A percentile compares a stretch with the other conserved stretches of the same genome.
Evolutionary conservation across 1,140 invertebrate species (phyloP).

Genomic region (Drosophila gunungcola): DNA sequence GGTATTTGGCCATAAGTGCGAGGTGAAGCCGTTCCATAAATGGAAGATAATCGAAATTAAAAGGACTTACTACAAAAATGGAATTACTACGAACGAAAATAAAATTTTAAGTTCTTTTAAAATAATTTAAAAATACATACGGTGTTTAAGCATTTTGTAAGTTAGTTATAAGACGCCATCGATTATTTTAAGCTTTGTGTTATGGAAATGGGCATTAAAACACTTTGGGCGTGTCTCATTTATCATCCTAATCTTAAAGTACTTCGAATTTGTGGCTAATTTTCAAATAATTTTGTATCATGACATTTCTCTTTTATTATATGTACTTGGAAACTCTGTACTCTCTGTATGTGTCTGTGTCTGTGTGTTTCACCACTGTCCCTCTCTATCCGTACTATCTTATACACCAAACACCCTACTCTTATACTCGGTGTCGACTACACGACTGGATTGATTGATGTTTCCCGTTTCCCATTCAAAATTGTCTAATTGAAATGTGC

Average conservation of each 20-base stretch:
- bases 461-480: conserved; percentile 36
- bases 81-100: no score
- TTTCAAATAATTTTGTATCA: conserved; percentile 30
- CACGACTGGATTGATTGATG: conserved; percentile 53
- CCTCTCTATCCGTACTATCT: conserved; percentile 24
- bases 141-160: background rate
- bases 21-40: background rate
- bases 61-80: background rate
- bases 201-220: conserved; percentile 27
- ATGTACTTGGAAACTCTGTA: conserved; percentile 41
- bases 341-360: conserved; percentile 44
- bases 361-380: conserved; percentile 40
- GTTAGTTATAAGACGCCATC: conserved; percentile 5
- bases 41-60: background rate
- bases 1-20: conserved; percentile 21
- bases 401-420: conserved; percentile 39
- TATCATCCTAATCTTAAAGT: conserved; percentile 13
- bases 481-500: conserved; percentile 61
- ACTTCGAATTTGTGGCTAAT: conserved; percentile 21
- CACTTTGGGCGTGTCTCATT: conserved; percentile 40
- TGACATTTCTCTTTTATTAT: conserved; percentile 47
- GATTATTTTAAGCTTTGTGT: conserved; percentile 13
- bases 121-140: background rate
- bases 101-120: background rate
- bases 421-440: conserved; percentile 52